phyloP scores from a whole-genome alignment of 2,888 invertebrate species.

The Microplitis manilae region DNA sequence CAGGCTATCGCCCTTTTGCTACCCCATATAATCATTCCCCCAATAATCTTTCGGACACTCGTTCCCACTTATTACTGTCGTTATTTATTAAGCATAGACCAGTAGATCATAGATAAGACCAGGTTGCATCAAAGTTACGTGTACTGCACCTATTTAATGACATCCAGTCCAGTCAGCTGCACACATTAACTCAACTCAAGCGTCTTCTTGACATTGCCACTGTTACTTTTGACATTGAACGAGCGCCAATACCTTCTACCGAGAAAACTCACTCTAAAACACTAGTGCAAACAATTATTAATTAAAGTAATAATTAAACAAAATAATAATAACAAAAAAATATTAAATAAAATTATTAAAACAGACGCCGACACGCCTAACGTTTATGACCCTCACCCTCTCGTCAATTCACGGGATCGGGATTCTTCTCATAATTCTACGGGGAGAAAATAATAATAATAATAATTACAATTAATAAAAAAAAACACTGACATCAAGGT shows the following conservation, averaged over 20 bases:
- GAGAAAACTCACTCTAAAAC: not conserved
- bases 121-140: not conserved
- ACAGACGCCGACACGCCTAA: constrained; percentile 67
- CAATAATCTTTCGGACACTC: constrained; percentile 22
- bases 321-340: not conserved
- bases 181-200: constrained; percentile 15
- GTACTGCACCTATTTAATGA: not conserved
- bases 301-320: constrained; percentile 9
- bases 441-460: constrained; percentile 35
- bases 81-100: not conserved
- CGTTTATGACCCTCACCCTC: constrained; percentile 63
- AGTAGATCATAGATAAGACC: no score
- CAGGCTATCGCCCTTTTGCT: constrained; percentile 71
- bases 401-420: constrained; percentile 46
- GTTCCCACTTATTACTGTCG: not conserved
- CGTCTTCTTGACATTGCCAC: constrained; percentile 25
- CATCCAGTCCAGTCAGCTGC: constrained; percentile 24
- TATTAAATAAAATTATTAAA: constrained; percentile 39
- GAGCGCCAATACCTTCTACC: not conserved
- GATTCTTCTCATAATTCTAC: constrained; percentile 47
- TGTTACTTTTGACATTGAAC: not conserved
- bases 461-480: constrained; percentile 2
- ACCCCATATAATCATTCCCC: constrained; percentile 70
- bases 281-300: not conserved
- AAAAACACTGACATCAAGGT: constrained; percentile 19